Evolutionary conservation across 1,140 invertebrate species (phyloP).

Genomic region (Nephila pilipes): DNA sequence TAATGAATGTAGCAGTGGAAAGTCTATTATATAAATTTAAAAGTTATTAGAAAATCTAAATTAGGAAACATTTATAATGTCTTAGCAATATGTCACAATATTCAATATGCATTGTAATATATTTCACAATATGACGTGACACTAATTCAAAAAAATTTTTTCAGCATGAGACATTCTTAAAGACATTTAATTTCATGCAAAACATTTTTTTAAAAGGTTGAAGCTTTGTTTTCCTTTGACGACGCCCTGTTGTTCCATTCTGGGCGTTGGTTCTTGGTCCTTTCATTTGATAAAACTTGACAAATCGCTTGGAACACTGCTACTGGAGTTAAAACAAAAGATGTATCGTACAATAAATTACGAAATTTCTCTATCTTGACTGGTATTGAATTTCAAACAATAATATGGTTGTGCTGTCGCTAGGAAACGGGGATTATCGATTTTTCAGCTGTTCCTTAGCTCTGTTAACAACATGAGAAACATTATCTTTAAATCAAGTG

Average conservation of each 20-base stretch:
- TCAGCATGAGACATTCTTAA: too few relatives aligned
- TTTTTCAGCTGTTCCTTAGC: constrained; percentile 43
- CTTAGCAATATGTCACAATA: too few relatives aligned
- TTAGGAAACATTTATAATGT: too few relatives aligned
- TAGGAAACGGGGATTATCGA: constrained; percentile 59
- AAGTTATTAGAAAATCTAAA: too few relatives aligned
- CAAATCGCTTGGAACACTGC: constrained; percentile 28
- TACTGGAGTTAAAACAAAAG: constrained; percentile 60
- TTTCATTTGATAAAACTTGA: constrained; percentile 38
- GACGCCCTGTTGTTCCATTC: not conserved
- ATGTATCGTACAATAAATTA: constrained; percentile 45
- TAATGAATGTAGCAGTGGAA: too few relatives aligned
- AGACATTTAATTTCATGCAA: too few relatives aligned
- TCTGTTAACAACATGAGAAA: constrained; percentile 68
- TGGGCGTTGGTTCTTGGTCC: constrained; percentile 33
- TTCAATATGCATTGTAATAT: too few relatives aligned
- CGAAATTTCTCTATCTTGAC: constrained; percentile 24
- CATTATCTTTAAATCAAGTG: constrained; percentile 71
- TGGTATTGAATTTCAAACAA: constrained; percentile 69
- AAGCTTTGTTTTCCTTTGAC: not conserved
- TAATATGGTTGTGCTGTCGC: constrained; percentile 65
- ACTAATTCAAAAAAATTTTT: too few relatives aligned
- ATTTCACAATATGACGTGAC: too few relatives aligned
- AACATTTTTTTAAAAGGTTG: too few relatives aligned
- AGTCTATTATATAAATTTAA: too few relatives aligned